These are phyloP conservation scores for Leptoteleia sp. DNA, from an alignment of 1,140 invertebrate species.

Conservation along the genomic window DNA sequence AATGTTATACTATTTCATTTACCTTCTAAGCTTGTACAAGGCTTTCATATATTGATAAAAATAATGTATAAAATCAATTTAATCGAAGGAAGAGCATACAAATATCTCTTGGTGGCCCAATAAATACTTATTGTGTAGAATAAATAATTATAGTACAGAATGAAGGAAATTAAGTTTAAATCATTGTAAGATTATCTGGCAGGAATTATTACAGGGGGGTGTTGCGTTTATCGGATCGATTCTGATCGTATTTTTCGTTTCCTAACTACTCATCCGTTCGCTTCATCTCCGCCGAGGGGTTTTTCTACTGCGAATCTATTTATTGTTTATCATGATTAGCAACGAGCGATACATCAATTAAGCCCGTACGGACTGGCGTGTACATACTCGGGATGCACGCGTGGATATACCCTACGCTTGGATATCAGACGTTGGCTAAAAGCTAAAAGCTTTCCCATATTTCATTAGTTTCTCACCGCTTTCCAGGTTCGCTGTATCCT, in stretches of 20 bases:
- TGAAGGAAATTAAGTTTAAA: conserved; percentile 26
- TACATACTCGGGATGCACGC: conserved; percentile 61
- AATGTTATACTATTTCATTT: too few relatives aligned
- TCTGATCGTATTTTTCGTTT: conserved; percentile 23
- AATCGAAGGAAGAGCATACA: too few relatives aligned
- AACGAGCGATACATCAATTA: conserved; percentile 77
- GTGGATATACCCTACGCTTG: conserved; percentile 60
- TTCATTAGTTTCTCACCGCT: conserved; percentile 77
- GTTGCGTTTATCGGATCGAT: conserved; percentile 15
- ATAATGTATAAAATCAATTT: too few relatives aligned
- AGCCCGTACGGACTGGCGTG: conserved; percentile 58
- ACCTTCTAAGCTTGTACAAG: too few relatives aligned
- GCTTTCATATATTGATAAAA: too few relatives aligned
- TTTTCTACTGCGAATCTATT: conserved; percentile 71
- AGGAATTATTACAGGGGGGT: conserved; percentile 10
- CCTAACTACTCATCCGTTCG: conserved; percentile 22
- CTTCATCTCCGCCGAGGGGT: conserved; percentile 44
- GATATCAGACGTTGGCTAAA: conserved; percentile 79
- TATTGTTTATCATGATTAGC: conserved; percentile 77
- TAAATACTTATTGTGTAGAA: too few relatives aligned
- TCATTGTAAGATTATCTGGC: conserved; percentile 10
- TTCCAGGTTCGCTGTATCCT: conserved; percentile 60
- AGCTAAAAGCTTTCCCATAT: conserved; percentile 80
- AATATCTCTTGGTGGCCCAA: too few relatives aligned
- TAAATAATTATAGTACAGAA: neutral